A percentile compares a stretch with the other conserved stretches of the same genome.
phyloP scores from a whole-genome alignment of 1,140 invertebrate genomes.

The Thaumatotibia leucotreta region DNA sequence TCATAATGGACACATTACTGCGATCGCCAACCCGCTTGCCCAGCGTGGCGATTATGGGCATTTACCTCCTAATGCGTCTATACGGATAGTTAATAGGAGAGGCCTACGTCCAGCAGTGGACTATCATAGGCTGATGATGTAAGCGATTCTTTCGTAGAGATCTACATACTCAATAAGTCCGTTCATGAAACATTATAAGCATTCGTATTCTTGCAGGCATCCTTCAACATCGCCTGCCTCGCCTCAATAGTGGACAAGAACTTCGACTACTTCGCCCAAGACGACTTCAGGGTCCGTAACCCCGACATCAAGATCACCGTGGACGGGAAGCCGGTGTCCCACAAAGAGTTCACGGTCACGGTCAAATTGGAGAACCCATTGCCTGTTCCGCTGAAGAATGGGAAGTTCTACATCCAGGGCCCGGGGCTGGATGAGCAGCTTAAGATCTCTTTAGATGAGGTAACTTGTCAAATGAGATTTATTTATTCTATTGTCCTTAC shows the following conservation, averaged over 20 bases:
- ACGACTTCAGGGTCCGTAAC: constrained; percentile 92
- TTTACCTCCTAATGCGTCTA: too few species aligned
- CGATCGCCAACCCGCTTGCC: too few species aligned
- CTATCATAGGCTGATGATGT: too few species aligned
- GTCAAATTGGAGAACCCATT: constrained; percentile 90
- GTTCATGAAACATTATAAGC: too few species aligned
- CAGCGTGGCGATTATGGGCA: too few species aligned
- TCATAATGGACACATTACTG: too few species aligned
- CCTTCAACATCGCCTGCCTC: constrained; percentile 90
- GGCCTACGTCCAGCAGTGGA: too few species aligned
- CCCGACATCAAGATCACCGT: constrained; percentile 90
- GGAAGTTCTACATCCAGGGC: constrained; percentile 87
- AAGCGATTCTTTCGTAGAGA: too few species aligned
- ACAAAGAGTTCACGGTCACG: constrained; percentile 80
- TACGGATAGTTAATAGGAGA: too few species aligned
- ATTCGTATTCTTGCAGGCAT: constrained; percentile 81
- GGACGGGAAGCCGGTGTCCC: constrained; percentile 79
- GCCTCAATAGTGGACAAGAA: constrained; percentile 88
- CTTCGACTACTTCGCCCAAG: constrained; percentile 92
- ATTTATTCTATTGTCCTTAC: too few species aligned
- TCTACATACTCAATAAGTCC: too few species aligned
- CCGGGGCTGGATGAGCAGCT: constrained; percentile 85
- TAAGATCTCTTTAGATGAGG: constrained; percentile 82
- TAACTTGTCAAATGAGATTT: constrained; percentile 44
- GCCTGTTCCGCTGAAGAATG: constrained; percentile 84